These are phyloP conservation scores for Agrilus biguttatus DNA, from an alignment of 2,888 invertebrate genomes.

Conservation along the genomic window DNA sequence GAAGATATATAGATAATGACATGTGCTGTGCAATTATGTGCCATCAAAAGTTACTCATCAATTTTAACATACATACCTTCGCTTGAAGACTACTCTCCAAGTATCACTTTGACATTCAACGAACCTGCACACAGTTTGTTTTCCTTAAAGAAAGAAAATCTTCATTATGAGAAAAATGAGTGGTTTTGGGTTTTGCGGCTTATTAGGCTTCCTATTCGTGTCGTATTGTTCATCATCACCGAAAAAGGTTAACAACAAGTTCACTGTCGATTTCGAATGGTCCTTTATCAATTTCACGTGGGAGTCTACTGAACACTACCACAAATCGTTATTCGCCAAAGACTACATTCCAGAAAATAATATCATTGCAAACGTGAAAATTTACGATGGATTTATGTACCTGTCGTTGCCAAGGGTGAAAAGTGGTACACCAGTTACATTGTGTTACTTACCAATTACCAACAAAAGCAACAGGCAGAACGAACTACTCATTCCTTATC, in stretches of 20 bases:
- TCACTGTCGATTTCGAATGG: constrained; percentile 57
- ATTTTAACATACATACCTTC: too few relatives aligned
- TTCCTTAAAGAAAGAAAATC: too few relatives aligned
- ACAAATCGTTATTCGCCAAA: constrained; percentile 38
- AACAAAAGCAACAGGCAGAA: constrained; percentile 24
- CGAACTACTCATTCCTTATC: constrained; percentile 48
- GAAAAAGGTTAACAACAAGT: constrained; percentile 24
- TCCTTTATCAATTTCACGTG: constrained; percentile 52
- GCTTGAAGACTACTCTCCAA: too few relatives aligned
- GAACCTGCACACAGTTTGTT: too few relatives aligned
- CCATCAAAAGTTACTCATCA: too few relatives aligned
- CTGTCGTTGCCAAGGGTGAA: constrained; percentile 52
- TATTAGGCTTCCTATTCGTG: constrained; percentile 16
- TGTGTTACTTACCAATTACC: constrained; percentile 37
- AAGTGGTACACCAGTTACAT: constrained; percentile 53
- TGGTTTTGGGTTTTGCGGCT: constrained; percentile 12
- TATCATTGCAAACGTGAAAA: constrained; percentile 51
- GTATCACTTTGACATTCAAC: too few relatives aligned
- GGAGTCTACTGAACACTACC: constrained; percentile 41
- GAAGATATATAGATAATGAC: too few relatives aligned
- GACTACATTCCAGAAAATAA: constrained; percentile 53
- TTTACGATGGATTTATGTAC: constrained; percentile 50
- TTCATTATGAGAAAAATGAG: too few relatives aligned
- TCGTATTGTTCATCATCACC: constrained; percentile 12
- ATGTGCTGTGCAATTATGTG: too few relatives aligned